A percentile compares a stretch with the other conserved stretches of the same genome.
These are phyloP conservation scores for Siphamia tubifer DNA, from an alignment of 2,113 vertebrate species.

Conservation along the genomic window DNA sequence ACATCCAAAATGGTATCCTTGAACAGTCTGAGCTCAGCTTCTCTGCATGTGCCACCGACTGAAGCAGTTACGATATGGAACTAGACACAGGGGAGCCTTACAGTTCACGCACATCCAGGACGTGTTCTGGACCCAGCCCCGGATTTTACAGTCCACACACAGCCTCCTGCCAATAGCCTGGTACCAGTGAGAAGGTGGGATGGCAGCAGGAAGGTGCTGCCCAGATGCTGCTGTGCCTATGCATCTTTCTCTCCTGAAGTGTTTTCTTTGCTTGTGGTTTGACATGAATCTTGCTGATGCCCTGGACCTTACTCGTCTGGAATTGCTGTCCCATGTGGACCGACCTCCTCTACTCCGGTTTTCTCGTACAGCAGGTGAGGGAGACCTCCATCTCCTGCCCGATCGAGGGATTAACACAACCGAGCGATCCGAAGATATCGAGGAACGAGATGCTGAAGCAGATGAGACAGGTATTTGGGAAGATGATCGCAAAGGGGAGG, in stretches of 20 bases:
- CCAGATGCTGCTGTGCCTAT: not conserved
- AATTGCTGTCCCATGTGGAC: too few species aligned
- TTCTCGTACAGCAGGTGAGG: too few species aligned
- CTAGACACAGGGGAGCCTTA: not conserved
- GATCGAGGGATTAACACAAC: too few species aligned
- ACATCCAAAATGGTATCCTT: too few species aligned
- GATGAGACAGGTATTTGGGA: not conserved
- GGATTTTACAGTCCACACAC: not conserved
- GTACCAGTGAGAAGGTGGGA: conserved; percentile 6
- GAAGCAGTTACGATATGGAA: conserved; percentile 7
- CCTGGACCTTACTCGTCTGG: not conserved
- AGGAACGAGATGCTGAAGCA: not conserved
- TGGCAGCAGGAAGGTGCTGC: conserved; percentile 1
- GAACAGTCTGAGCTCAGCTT: not conserved
- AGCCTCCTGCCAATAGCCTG: not conserved
- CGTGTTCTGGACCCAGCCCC: not conserved
- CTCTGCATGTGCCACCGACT: not conserved
- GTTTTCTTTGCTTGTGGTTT: not conserved
- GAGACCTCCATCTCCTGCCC: too few species aligned
- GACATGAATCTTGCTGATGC: not conserved
- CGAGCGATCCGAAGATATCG: too few species aligned
- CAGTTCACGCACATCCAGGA: conserved; percentile 19
- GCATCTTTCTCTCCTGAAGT: not conserved
- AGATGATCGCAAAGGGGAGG: not conserved
- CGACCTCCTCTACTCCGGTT: too few species aligned